A percentile compares a stretch with the other conserved stretches of the same genome.
Evolutionary conservation across 2,888 invertebrate genomes (phyloP).

Genomic region (Dendrolimus pini): DNA sequence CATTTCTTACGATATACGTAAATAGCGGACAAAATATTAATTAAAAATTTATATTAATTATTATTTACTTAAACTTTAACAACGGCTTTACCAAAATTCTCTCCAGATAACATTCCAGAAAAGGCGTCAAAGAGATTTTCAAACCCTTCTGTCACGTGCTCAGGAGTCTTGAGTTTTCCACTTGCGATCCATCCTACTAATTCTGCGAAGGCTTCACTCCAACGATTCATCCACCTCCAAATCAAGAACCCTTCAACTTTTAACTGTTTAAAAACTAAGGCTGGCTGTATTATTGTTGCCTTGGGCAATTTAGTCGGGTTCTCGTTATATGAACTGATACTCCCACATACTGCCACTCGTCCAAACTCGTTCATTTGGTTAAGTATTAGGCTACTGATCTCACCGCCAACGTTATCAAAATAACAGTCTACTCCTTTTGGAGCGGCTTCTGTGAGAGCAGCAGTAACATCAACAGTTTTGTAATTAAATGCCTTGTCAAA

Average conservation of each 20-base stretch:
- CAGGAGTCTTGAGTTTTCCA: slow-evolving; percentile 78
- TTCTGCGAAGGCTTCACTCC: slow-evolving; percentile 67
- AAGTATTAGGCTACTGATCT: slow-evolving; percentile 72
- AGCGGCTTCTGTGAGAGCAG: slow-evolving; percentile 58
- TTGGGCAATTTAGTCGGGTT: slow-evolving; percentile 33
- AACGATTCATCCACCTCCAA: slow-evolving; percentile 65
- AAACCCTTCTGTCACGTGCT: slow-evolving; percentile 80
- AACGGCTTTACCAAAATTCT: slow-evolving; percentile 69
- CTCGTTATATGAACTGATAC: slow-evolving; percentile 73
- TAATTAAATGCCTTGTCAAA: slow-evolving; percentile 83
- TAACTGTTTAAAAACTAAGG: slow-evolving; percentile 68
- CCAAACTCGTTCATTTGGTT: slow-evolving; percentile 76
- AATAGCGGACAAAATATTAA: too few species aligned
- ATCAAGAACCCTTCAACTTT: slow-evolving; percentile 65
- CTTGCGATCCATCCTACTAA: slow-evolving; percentile 39
- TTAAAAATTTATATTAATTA: background rate
- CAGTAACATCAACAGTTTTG: slow-evolving; percentile 64
- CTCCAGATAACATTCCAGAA: slow-evolving; percentile 48
- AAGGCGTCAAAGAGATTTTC: slow-evolving; percentile 80
- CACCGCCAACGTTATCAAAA: slow-evolving; percentile 84
- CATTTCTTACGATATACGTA: too few species aligned
- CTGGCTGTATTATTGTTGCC: slow-evolving; percentile 53
- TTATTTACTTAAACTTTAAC: slow-evolving; percentile 55
- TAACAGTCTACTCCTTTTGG: slow-evolving; percentile 83
- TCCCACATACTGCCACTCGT: slow-evolving; percentile 78